Evolutionary conservation across 2,888 invertebrate genomes (phyloP).

Genomic region (Saturnia pavonia): DNA sequence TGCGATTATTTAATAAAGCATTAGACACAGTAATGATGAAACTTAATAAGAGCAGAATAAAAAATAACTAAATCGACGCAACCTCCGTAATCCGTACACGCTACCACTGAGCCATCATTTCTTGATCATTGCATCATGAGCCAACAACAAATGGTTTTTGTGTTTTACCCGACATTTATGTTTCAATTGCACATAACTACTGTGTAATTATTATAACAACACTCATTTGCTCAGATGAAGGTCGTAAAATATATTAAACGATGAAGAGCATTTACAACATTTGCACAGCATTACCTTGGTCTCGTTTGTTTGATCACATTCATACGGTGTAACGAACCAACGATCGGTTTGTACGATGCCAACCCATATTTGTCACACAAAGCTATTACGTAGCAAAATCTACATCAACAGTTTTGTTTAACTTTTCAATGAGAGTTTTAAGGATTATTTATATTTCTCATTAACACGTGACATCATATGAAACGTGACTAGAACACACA

Average conservation of each 20-base stretch:
- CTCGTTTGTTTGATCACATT: conserved; percentile 63
- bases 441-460: not conserved
- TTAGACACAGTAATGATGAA: too few relatives aligned
- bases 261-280: conserved; percentile 34
- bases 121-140: too few relatives aligned
- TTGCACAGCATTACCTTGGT: conserved; percentile 60
- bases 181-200: conserved; percentile 1
- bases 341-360: conserved; percentile 42
- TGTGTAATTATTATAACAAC: conserved; percentile 31
- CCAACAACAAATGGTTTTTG: not conserved
- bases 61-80: too few relatives aligned
- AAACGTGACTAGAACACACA: not conserved
- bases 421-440: conserved; percentile 5
- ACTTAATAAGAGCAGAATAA: too few relatives aligned
- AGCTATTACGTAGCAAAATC: not conserved
- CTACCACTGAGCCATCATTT: too few relatives aligned
- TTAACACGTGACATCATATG: not conserved
- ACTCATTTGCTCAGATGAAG: conserved; percentile 42
- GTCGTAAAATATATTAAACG: conserved; percentile 31
- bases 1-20: too few relatives aligned
- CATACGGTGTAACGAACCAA: conserved; percentile 60
- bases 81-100: too few relatives aligned
- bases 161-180: not conserved
- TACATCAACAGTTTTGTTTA: conserved; percentile 10
- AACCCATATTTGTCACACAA: conserved; percentile 12